Evolutionary conservation across 2,113 vertebrate genomes (phyloP).

Genomic region (Morone saxatilis): DNA sequence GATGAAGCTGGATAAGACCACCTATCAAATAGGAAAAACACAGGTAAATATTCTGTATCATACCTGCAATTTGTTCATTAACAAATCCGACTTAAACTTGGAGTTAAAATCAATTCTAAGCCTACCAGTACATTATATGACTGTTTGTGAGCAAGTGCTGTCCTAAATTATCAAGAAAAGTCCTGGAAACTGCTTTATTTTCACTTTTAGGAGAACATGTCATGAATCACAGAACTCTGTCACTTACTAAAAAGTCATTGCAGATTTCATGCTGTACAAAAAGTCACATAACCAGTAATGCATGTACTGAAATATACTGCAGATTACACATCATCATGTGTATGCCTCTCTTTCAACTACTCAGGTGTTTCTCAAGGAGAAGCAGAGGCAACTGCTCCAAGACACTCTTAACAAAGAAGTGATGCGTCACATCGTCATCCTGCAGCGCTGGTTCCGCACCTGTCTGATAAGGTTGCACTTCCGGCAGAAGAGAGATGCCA

Average conservation of each 20-base stretch:
- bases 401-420: constrained; percentile 90
- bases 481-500: constrained; percentile 84
- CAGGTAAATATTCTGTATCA: constrained; percentile 84
- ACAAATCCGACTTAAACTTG: too few relatives aligned
- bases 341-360: not conserved
- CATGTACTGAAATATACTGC: not conserved
- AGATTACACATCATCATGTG: not conserved
- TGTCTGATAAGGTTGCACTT: constrained; percentile 89
- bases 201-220: not conserved
- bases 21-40: constrained; percentile 94
- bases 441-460: constrained; percentile 93
- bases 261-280: not conserved
- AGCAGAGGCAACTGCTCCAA: constrained; percentile 88
- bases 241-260: not conserved
- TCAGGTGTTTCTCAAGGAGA: constrained; percentile 95
- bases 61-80: not conserved
- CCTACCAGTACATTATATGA: too few relatives aligned
- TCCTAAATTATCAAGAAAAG: too few relatives aligned
- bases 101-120: too few relatives aligned
- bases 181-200: not conserved
- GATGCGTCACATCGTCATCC: constrained; percentile 88
- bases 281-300: constrained; percentile 6
- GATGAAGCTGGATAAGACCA: constrained; percentile 83
- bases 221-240: not conserved
- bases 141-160: too few relatives aligned